Conservation (phyloP, 2,888 invertebrate genomes). For the Sympetrum striolatum region DNA sequence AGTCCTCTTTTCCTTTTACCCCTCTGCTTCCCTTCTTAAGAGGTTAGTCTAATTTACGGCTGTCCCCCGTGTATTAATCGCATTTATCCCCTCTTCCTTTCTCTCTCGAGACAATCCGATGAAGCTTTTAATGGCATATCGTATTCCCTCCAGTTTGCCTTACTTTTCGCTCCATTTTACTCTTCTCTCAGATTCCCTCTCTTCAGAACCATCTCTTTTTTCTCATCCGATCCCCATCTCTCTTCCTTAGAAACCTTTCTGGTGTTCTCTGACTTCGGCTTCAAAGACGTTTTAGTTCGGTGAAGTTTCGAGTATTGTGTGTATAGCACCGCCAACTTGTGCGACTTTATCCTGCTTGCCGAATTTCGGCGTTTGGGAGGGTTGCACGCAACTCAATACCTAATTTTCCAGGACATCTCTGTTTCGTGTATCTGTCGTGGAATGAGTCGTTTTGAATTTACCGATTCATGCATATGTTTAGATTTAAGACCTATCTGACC, state of each 20-base stretch:
- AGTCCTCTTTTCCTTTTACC: background rate
- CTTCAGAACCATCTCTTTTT: background rate
- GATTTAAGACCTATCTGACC: no score
- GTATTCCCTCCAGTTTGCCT: background rate
- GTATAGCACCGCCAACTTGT: no score
- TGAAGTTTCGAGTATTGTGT: no score
- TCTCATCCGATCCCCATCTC: background rate
- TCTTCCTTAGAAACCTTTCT: background rate
- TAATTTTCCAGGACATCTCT: no score
- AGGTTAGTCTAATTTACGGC: background rate
- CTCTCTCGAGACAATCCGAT: background rate
- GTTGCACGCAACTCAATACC: no score
- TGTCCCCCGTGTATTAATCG: background rate
- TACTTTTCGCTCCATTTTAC: background rate
- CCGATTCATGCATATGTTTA: no score
- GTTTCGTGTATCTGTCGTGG: no score
- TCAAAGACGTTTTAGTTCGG: no score
- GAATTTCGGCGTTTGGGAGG: no score
- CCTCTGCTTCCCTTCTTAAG: background rate
- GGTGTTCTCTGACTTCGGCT: no score
- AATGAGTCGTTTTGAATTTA: no score
- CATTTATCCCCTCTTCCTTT: background rate
- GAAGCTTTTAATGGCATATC: background rate
- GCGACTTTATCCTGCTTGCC: no score
- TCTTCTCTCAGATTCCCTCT: background rate